A percentile compares a stretch with the other conserved stretches of the same genome.
Evolutionary conservation across 2,888 invertebrate genomes (phyloP).

Genomic region (Tipula confusa): DNA sequence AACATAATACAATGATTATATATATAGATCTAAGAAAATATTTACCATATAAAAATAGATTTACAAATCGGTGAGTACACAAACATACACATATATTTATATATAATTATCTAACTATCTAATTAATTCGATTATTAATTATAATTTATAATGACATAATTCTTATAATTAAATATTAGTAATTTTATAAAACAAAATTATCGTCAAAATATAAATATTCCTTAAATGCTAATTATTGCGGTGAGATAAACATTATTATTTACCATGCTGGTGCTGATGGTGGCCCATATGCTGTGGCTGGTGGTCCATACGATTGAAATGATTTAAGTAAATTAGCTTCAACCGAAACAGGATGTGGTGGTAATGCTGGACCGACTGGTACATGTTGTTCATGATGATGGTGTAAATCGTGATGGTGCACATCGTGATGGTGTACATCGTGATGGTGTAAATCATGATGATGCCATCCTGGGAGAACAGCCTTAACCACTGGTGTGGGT

Average conservation of each 20-base stretch:
- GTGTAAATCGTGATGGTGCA: too few relatives aligned
- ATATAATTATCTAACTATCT: not conserved
- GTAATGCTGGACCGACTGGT: not conserved
- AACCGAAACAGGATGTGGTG: not conserved
- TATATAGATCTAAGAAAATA: not conserved
- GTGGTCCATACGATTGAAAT: not conserved
- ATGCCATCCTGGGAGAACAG: conserved; percentile 25
- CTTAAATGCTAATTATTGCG: not conserved
- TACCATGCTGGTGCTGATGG: not conserved
- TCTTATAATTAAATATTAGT: not conserved
- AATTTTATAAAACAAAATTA: conserved; percentile 16
- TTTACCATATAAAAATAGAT: not conserved
- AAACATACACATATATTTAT: not conserved
- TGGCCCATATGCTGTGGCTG: not conserved
- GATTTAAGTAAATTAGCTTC: not conserved
- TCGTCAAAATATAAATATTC: not conserved
- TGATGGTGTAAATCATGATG: too few relatives aligned
- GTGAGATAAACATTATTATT: not conserved
- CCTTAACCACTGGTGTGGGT: conserved; percentile 33
- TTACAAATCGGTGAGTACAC: not conserved
- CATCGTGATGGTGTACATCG: too few relatives aligned
- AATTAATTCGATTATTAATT: not conserved
- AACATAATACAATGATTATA: not conserved
- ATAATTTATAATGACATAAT: not conserved
- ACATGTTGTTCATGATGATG: not conserved